Evolutionary conservation across 2,797 vertebrate species (phyloP).

Genomic region (Diglossa cyanea): DNA sequence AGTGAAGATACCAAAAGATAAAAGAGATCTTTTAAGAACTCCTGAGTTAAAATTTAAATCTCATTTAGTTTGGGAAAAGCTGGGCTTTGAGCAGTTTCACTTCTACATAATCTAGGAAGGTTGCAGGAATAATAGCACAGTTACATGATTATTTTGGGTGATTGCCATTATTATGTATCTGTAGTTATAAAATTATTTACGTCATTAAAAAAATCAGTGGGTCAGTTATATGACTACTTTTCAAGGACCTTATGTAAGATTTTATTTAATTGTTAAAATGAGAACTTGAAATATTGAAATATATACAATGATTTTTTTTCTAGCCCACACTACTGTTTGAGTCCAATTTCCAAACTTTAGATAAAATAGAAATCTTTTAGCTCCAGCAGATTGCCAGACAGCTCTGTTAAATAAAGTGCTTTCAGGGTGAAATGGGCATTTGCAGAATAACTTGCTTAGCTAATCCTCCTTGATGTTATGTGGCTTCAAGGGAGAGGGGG

Average conservation of each 20-base stretch:
- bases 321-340: not conserved
- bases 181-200: slow-evolving; percentile 25
- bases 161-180: not conserved
- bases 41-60: not conserved
- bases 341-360: not conserved
- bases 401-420: not conserved
- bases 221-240: slow-evolving; percentile 22
- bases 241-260: slow-evolving; percentile 14
- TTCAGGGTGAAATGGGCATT: not conserved
- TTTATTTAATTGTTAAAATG: not conserved
- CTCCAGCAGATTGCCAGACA: not conserved
- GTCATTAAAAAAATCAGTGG: not conserved
- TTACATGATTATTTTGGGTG: not conserved
- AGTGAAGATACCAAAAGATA: not conserved
- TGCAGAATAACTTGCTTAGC: not conserved
- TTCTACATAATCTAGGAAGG: not conserved
- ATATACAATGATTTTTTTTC: not conserved
- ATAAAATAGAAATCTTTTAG: not conserved
- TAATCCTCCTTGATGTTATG: not conserved
- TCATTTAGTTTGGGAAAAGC: not conserved
- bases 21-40: not conserved
- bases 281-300: not conserved
- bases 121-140: not conserved
- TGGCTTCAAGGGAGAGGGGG: not conserved
- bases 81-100: not conserved